Evolutionary conservation across 1,140 invertebrate species (phyloP), one percentile per base, ranked within the genome.

Genomic region (Drosophila nigrodunni): DNA sequence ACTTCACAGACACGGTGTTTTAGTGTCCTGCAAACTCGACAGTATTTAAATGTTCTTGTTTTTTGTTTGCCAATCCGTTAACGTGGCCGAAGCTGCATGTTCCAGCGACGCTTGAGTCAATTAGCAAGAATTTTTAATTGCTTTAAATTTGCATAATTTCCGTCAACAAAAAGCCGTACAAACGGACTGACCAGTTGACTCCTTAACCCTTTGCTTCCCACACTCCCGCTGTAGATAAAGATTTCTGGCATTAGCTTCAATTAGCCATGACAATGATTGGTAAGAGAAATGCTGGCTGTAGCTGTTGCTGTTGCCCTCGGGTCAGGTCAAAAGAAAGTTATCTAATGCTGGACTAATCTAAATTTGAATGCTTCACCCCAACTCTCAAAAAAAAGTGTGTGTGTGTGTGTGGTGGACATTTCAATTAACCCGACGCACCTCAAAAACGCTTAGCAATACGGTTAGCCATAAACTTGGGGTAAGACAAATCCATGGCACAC

Each of bases 51-150:
- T 73, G 46, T 78, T 67, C 54, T 49, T 67, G 71, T 76, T 44
- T 62, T 62, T 57, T 82, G 76, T 83, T 83, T 82, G 77, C 62
- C 80, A 82, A 82, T 82, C 46, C 76, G 79, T 61, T 54, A 66
- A 75, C 77, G 44, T 70, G 55, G 25, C 68, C 41, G 60, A 54
- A 57, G 66, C 62, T 69, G 80, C 43, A 46, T 65, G 69, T 77
- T 52, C 41, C 61, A 68, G 68, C 71, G 68, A 55, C 78, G 68
- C 64, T 78, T 50, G 79, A 89, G 86, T 89, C 86, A 89, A 89
- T 89, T 89, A 89, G 76, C 86, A 89, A 89, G 86, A 81, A 83
- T 89, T 85, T 77, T 90, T 89, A 89, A 89, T 89, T 89, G 86
- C 75, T 69, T 90, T 85, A 78, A 89, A 89, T 89, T 89, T 89